These are phyloP conservation scores for Oryzias dopingdopingensis DNA, from an alignment of 2,797 vertebrate species.

Conservation along the genomic window DNA sequence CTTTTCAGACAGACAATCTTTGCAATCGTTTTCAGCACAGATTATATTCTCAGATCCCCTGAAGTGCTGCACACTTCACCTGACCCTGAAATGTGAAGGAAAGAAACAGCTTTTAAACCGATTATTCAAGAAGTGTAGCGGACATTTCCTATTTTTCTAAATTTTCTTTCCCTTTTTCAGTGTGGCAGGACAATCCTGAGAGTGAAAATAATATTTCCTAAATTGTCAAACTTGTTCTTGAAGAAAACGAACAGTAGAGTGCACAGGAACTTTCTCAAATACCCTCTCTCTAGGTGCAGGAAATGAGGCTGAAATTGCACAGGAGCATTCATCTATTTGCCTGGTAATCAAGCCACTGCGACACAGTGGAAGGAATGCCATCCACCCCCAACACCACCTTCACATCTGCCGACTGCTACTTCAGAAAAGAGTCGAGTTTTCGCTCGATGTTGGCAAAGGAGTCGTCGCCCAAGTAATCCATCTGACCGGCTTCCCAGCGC, in stretches of 20 bases:
- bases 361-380: conserved; percentile 15
- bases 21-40: too few species aligned
- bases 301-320: conserved; percentile 31
- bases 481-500: conserved; percentile 95
- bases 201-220: conserved; percentile 8
- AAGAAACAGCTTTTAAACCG: background rate
- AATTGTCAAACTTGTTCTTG: conserved; percentile 28
- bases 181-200: background rate
- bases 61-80: background rate
- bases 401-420: conserved; percentile 68
- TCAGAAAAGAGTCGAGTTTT: conserved; percentile 93
- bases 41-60: background rate
- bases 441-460: conserved; percentile 93
- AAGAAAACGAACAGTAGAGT: conserved; percentile 13
- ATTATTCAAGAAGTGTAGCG: too few species aligned
- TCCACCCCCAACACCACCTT: conserved; percentile 14
- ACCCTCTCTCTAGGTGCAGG: conserved; percentile 29
- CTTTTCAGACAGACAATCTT: too few species aligned
- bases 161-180: background rate
- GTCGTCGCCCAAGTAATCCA: conserved; percentile 95
- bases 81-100: background rate
- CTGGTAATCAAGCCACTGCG: conserved; percentile 32
- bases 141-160: background rate
- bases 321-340: conserved; percentile 28
- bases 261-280: conserved; percentile 19